Evolutionary conservation across 2,113 vertebrate species (phyloP), one percentile per base, ranked within the genome.

Genomic region (Taxidea taxus): DNA sequence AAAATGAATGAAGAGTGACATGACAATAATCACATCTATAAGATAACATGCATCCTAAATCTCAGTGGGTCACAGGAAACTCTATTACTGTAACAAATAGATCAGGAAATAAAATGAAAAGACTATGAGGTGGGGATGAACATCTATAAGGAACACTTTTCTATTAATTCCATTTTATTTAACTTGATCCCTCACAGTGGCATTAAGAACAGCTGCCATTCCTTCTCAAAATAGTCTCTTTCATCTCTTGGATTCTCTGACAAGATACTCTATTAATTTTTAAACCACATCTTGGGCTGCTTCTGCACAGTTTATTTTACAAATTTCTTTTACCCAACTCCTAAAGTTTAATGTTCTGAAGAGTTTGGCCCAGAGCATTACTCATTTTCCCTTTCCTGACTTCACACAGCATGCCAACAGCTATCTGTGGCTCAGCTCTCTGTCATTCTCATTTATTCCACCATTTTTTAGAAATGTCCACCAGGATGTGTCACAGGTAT

Each of bases 221-320:
- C 87, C 80, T 93, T 88, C 44, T 84, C 44, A 74, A 64, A 92
- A 58, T 25, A 91, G 44, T 95, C 70, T 64, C 42, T 93, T 49
- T 42, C 20, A 29, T n/a, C 31, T 94, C 27, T 54, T 47, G n/a
- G n/a, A 39, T 34, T 70, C 70, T 72, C 27, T 49, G 42, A 4
- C 15, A 95, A 77, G 39, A 93, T 27, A 74, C 1, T 64, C n/a
- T 58, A 37, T 62, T 90, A 27, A 83, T 88, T 75, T 92, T 74
- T 56, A 84, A 34, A 39, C 34, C 49, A 44, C 13, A 56, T 44
- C 29, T 58, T 62, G 27, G 29, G 42, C 21, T 81, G 85, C 34
- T 70, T 39, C n/a, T 94, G 60, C 31, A 25, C 11, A 75, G 58
- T 42, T 37, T 86, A 7, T 81, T 60, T 81, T 51, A 60, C 58